Evolutionary conservation across 2,113 vertebrate species (phyloP), one percentile per base, ranked within the genome.

Genomic region (Ictidomys tridecemlineatus): DNA sequence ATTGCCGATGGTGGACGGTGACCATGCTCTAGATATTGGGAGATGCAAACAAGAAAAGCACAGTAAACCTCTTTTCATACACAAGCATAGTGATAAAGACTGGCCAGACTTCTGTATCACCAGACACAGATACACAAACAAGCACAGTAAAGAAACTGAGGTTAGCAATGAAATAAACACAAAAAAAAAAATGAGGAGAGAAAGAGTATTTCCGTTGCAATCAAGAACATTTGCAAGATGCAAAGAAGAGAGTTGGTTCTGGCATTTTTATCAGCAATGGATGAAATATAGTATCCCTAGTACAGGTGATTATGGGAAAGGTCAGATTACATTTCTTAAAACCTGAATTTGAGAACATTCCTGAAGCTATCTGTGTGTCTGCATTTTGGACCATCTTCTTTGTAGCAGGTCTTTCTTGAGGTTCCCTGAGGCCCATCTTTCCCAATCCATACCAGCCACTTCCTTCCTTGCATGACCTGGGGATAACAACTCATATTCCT

Each of bases 171-270:
- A 24, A 32, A 70, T 2, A 8, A 8, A 28, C 53, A 32, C 18
- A n/a, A 24, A 39, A 88, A 45, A 39, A 88, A 45, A 45, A 74
- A 69, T 24, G 0, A 53, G 22, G 9, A 4, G 5, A 58, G 28
- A 89, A 39, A 34, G 4, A 20, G 45, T 0, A 28, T 26, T 51
- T 65, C 61, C 4, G 32, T 0, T 65, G 8, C 2, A 26, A 32
- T 34, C 51, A 34, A 82, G 42, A 72, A 69, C 10, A 51, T 73
- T 2, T 13, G 8, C 8, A 39, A 30, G 0, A n/a, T 2, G 22
- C 14, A 69, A 61, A 94, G 28, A 63, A 93, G 18, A 72, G 63
- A 45, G 18, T 3, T 28, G 4, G 24, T 34, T 12, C 67, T 34
- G 56, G 58, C 1, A 37, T 16, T 34, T 48, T 17, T 39, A 6